A percentile compares a stretch with the other conserved stretches of the same genome.
Conservation (phyloP, 2,113 vertebrate species). For the Oreochromis niloticus region DNA sequence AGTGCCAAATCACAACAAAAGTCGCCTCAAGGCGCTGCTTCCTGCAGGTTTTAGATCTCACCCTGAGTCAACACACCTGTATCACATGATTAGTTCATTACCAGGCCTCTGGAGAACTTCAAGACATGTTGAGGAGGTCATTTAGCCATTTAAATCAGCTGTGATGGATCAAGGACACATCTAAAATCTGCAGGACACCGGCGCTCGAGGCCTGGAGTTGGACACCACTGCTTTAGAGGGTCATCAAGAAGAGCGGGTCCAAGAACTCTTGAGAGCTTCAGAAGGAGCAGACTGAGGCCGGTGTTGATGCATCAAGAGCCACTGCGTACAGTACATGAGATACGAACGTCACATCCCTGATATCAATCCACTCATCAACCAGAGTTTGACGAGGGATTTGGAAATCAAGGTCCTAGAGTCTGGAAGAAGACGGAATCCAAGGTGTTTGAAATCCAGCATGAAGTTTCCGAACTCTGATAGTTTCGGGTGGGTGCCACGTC, state of each 20-base stretch:
- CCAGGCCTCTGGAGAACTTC: not conserved
- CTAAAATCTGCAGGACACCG: not conserved
- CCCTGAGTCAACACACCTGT: not conserved
- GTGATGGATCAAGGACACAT: not conserved
- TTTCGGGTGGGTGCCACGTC: not conserved
- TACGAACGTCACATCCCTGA: not conserved
- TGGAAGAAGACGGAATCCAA: not conserved
- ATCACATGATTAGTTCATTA: not conserved
- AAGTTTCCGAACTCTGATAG: not conserved
- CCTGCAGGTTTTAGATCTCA: not conserved
- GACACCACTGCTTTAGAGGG: accelerated
- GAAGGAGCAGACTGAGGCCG: not conserved
- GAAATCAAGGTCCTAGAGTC: not conserved
- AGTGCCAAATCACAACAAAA: too few species aligned
- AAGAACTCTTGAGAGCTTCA: not conserved
- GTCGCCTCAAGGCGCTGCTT: too few species aligned
- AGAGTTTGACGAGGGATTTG: not conserved
- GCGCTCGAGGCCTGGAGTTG: not conserved
- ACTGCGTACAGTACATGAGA: not conserved
- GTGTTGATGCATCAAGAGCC: not conserved
- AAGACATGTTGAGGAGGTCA: not conserved
- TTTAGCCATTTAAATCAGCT: not conserved
- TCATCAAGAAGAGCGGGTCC: not conserved
- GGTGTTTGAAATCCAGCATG: not conserved
- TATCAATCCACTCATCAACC: not conserved